Base-by-base conservation (phyloP, 2,113 vertebrate genomes). In the Prolemur simus region DNA sequence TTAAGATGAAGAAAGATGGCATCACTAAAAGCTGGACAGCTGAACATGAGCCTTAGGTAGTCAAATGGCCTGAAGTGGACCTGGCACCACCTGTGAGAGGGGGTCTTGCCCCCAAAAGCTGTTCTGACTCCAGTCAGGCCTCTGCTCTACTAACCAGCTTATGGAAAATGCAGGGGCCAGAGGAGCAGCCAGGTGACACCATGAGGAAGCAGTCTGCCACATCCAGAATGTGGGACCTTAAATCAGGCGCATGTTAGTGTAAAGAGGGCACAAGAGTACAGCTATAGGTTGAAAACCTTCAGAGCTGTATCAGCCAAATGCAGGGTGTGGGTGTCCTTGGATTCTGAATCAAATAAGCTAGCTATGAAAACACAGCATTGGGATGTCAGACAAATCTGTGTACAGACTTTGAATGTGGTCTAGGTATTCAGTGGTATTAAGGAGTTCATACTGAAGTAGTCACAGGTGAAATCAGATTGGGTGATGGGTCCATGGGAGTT, bases 401-500 rank as follows among this genome's bases (percentile, higher is more conserved):
- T 60, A 32, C 42, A 69, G 60, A 73, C 18, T 88, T 63, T 39
- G 39, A 64, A 45, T 56, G n/a, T 37, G 47, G 71, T 52, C 13
- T n/a, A 15, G 10, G 37, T 56, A 18, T 45, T 78, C 32, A 10
- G 63, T 58, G 18, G 60, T 54, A 39, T 13, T 54, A 32, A 90
- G 73, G 32, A 47, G 47, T 89, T 81, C 49, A 34, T 37, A 7
- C 60, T 81, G 5, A 68, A 18, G 32, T 42, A 11, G 58, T 93
- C 49, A 20, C n/a, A 58, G 39, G 47, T 29, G 13, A 73, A 32
- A 56, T 45, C 25, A 76, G 60, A 6, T 78, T 74, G 54, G 11
- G 32, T 39, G 20, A 58, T 64, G 27, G 32, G 23, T 47, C 25
- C 12, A 0, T 58, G 21, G 27, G 0, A 0, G 49, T 64, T 49